phyloP scores from a whole-genome alignment of 2,113 vertebrate genomes.

The Phylloscopus trochiloides region DNA sequence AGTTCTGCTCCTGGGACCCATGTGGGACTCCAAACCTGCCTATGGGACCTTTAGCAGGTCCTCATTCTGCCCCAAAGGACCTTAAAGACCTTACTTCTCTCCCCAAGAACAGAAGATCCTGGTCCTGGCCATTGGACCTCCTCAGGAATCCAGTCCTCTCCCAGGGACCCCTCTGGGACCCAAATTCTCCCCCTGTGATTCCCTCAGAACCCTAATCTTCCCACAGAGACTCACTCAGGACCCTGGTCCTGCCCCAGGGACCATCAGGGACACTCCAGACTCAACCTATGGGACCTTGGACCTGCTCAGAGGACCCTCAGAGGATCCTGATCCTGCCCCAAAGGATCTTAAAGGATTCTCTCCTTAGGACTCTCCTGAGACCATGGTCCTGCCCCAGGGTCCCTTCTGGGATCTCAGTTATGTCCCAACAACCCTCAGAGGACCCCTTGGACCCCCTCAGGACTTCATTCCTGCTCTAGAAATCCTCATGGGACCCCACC shows the following conservation, averaged over 20 bases:
- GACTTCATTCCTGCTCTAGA: not conserved
- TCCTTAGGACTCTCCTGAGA: not conserved
- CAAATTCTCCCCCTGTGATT: accelerated
- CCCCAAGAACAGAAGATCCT: not conserved
- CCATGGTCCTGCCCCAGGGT: not conserved
- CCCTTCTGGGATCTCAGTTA: not conserved
- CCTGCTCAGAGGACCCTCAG: not conserved
- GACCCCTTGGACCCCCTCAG: not conserved
- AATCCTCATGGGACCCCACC: not conserved
- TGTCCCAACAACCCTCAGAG: not conserved
- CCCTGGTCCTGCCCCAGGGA: not conserved
- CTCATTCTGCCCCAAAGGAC: not conserved
- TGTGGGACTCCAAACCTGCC: accelerated
- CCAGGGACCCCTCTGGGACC: not conserved
- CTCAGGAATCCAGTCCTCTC: not conserved
- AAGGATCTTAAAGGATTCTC: not conserved
- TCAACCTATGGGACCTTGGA: not conserved
- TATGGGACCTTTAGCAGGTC: not conserved
- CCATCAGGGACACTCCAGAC: not conserved
- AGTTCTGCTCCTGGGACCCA: not conserved
- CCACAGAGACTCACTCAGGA: accelerated
- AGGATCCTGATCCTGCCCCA: not conserved
- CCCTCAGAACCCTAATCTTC: not conserved
- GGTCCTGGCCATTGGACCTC: not conserved
- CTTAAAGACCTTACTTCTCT: not conserved